phyloP scores from a whole-genome alignment of 1,140 invertebrate genomes.

The Phortica variegata region DNA sequence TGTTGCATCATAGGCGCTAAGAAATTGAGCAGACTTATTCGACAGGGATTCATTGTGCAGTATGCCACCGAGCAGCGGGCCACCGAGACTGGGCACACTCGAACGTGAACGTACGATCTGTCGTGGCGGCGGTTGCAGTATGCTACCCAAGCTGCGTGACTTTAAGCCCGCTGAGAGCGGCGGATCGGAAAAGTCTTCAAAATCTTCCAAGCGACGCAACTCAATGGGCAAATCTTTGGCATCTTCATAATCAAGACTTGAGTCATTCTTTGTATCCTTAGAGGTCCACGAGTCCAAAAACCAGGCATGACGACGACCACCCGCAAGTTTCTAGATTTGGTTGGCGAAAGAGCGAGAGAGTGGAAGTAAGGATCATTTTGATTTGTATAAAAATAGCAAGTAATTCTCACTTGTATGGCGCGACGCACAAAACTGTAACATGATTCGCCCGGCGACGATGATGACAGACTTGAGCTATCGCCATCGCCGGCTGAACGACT shows the following conservation, averaged over 20 bases:
- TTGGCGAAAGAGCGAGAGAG: slow-evolving; percentile 2
- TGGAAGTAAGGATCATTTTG: not conserved
- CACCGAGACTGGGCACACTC: slow-evolving; percentile 69
- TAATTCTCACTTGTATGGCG: slow-evolving; percentile 76
- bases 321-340: slow-evolving; percentile 79
- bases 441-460: slow-evolving; percentile 87
- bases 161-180: slow-evolving; percentile 56
- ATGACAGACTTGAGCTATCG: slow-evolving; percentile 76
- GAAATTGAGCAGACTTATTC: slow-evolving; percentile 12
- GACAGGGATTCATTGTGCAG: slow-evolving; percentile 14
- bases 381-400: not conserved
- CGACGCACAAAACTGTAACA: slow-evolving; percentile 91
- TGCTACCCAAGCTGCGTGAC: slow-evolving; percentile 72
- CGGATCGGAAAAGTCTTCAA: slow-evolving; percentile 60
- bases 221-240: slow-evolving; percentile 84
- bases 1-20: not conserved
- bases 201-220: slow-evolving; percentile 78
- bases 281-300: slow-evolving; percentile 77
- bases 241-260: slow-evolving; percentile 63
- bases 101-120: slow-evolving; percentile 73
- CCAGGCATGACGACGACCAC: slow-evolving; percentile 69
- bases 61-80: slow-evolving; percentile 30
- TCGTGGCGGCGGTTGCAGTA: slow-evolving; percentile 69
- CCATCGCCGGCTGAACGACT: slow-evolving; percentile 57
- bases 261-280: slow-evolving; percentile 61